Base-by-base conservation (phyloP, 1,140 invertebrate species). In the Lysiphlebus fabarum region DNA sequence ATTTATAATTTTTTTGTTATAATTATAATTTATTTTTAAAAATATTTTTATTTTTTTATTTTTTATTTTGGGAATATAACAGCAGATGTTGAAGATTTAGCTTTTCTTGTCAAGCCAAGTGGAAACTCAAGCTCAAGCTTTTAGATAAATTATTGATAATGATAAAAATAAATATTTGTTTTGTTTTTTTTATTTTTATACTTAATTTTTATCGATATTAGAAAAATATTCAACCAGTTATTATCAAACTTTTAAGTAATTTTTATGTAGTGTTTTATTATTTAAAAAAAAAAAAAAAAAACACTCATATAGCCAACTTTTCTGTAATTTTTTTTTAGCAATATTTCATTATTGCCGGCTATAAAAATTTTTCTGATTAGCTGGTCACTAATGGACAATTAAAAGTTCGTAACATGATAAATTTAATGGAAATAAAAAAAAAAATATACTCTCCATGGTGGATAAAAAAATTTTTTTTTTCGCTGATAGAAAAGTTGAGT, bases 391-490 rank as follows among this genome's bases (percentile, higher is more conserved):
- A 70, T 64, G 61, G 62, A 62, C 68, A 64, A 70, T 70, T 65
- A 64, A 70, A 70, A 70, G 61, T 70, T 68, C 48, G 62, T 65
- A 48, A 63, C 50, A 45, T 56, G 60, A 68, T 70, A 66, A 68
- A 69, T 69, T 68, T 67, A 66, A 69, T 69, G 61, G 61, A 61
- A 68, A 66, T 64, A 59, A 53, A 44, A 49, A 62, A 54, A 43
- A 36, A 9, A 43, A 51, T 43, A 42, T 40, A 10, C 26, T 48
- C 9, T 44, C 44, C 36, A 6, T 48, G 49, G 51, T 41, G 53
- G 17, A 58, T n/a, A 48, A 41, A 33, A 43, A 17, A 17, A 33
- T 55, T 33, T 34, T 56, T 37, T 43, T 17, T n/a, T 38, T 10
- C 53, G 58, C 17, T 59, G 42, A 59, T 43, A 54, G 58, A 59